Percentiles rank a stretch among this genome's conserved stretches.
These are phyloP conservation scores for Caenorhabditis drosophilae DNA, from an alignment of 2,888 invertebrate genomes.

Conservation along the genomic window DNA sequence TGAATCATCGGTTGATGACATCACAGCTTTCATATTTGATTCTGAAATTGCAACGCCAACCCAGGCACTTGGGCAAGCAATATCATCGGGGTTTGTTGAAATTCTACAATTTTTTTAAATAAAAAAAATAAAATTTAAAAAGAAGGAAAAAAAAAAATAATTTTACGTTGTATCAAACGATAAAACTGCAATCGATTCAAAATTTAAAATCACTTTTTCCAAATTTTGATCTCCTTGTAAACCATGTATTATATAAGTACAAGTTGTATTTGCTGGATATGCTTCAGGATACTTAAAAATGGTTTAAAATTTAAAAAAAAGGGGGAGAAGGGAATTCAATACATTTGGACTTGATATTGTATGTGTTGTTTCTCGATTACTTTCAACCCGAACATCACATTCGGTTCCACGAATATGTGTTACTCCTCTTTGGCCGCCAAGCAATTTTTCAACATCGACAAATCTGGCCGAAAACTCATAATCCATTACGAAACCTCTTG, in stretches of 20 bases:
- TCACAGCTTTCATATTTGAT: constrained; percentile 55
- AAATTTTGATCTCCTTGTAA: constrained; percentile 80
- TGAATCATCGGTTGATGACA: constrained; percentile 58
- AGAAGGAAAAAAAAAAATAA: too few relatives aligned
- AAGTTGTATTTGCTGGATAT: constrained; percentile 71
- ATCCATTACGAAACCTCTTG: constrained; percentile 88
- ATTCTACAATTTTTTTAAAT: neutral
- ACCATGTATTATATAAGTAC: constrained; percentile 76
- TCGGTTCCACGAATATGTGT: constrained; percentile 74
- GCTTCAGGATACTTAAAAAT: constrained; percentile 69
- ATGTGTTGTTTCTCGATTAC: constrained; percentile 70
- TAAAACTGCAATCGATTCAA: constrained; percentile 57
- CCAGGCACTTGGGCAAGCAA: constrained; percentile 57
- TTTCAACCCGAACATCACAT: constrained; percentile 78
- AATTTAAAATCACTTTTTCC: constrained; percentile 63
- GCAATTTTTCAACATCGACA: constrained; percentile 88
- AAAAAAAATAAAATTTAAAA: neutral
- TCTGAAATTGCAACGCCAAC: constrained; percentile 58
- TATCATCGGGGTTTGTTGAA: constrained; percentile 28
- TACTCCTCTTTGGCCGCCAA: constrained; percentile 51
- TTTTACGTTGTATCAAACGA: constrained; percentile 34
- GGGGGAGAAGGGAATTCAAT: neutral
- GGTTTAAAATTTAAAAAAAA: neutral
- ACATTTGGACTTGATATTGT: constrained; percentile 71
- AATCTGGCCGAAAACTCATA: constrained; percentile 98